Evolutionary conservation across 2,797 vertebrate species (phyloP).

Genomic region (Sebastes goodei): DNA sequence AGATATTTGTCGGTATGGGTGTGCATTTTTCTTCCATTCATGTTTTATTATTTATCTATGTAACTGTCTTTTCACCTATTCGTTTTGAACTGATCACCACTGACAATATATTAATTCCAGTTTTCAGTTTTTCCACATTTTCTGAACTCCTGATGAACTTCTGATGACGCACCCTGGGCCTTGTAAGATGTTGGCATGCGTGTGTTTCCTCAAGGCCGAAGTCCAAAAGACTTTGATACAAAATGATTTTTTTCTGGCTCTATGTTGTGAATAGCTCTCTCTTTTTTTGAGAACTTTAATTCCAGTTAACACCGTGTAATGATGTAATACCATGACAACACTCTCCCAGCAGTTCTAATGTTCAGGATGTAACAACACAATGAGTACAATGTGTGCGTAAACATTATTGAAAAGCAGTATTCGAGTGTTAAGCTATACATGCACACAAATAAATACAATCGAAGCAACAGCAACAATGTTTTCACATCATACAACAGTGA

Average conservation of each 20-base stretch:
- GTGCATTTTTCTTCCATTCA: neutral
- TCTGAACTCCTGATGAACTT: neutral
- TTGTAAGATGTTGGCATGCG: slow-evolving; percentile 4
- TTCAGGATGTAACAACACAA: neutral
- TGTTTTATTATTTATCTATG: neutral
- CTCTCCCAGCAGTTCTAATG: neutral
- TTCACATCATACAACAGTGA: neutral
- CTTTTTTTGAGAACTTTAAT: neutral
- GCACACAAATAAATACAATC: neutral
- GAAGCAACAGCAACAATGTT: neutral
- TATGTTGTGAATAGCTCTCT: neutral
- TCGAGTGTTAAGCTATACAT: neutral
- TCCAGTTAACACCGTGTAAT: neutral
- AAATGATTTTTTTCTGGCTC: neutral
- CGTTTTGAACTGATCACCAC: neutral
- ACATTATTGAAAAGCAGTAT: neutral
- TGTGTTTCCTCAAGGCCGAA: slow-evolving; percentile 8
- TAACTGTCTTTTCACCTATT: neutral
- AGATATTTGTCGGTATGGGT: neutral
- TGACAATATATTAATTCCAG: neutral
- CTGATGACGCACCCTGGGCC: neutral
- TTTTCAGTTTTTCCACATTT: neutral
- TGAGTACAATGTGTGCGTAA: neutral
- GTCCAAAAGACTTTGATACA: neutral
- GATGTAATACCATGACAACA: neutral